These are phyloP conservation scores for Phoeniculus purpureus DNA, from an alignment of 2,797 vertebrate genomes.

Conservation along the genomic window DNA sequence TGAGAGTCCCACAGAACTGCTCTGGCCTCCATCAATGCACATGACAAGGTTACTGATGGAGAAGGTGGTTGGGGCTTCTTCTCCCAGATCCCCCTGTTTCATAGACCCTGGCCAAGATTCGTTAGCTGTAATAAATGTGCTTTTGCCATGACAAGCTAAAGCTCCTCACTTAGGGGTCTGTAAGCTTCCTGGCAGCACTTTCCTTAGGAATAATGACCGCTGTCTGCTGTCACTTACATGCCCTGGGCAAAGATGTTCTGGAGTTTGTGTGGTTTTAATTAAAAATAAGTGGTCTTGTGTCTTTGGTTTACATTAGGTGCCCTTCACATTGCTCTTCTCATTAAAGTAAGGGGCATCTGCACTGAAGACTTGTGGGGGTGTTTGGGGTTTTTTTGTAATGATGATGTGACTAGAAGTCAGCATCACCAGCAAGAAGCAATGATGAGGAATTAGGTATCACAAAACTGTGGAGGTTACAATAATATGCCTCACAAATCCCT, in stretches of 20 bases:
- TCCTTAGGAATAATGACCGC: background rate
- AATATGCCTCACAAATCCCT: background rate
- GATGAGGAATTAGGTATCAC: background rate
- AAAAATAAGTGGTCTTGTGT: background rate
- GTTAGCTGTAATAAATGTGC: conserved; percentile 35
- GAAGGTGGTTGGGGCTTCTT: background rate
- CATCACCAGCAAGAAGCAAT: background rate
- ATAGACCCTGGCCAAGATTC: background rate
- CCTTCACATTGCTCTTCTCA: background rate
- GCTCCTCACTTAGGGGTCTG: background rate
- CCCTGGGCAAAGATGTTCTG: background rate
- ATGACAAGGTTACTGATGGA: conserved; percentile 35
- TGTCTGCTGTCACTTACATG: background rate
- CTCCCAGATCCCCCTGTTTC: background rate
- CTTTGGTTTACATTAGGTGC: background rate
- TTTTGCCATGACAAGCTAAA: background rate
- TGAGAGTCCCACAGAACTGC: background rate
- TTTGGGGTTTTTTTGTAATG: background rate
- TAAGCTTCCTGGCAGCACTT: background rate
- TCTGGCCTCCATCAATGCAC: conserved; percentile 65
- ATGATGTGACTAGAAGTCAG: background rate
- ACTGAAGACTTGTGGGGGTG: background rate
- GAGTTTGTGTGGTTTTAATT: background rate
- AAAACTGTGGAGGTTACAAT: background rate
- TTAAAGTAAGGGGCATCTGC: background rate